Percentiles rank a stretch among this genome's conserved stretches.
Evolutionary conservation across 2,113 vertebrate genomes (phyloP).

Genomic region (Zapornia atra): DNA sequence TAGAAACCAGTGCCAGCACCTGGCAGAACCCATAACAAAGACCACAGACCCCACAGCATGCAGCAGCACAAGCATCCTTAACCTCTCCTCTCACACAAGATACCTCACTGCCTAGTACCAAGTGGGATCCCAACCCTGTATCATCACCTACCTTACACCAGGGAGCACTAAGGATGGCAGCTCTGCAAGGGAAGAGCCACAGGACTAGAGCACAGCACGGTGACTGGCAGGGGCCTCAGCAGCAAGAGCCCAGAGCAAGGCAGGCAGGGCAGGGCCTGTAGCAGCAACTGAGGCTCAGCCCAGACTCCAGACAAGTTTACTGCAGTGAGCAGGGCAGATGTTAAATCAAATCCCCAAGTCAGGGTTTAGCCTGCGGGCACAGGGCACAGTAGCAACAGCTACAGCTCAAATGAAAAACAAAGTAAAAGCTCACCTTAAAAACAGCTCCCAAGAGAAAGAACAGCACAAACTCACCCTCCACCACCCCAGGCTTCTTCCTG

Average conservation of each 20-base stretch:
- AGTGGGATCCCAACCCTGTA: fast-evolving
- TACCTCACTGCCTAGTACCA: neutral
- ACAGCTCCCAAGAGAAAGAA: neutral
- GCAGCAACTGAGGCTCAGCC: neutral
- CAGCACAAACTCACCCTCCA: neutral
- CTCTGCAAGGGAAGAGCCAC: neutral
- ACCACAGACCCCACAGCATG: too few species aligned
- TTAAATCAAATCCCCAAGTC: neutral
- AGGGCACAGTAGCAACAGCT: neutral
- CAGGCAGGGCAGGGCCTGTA: neutral
- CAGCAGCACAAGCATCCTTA: neutral
- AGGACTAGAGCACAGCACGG: fast-evolving
- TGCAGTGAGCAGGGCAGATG: neutral
- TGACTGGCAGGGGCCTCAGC: neutral
- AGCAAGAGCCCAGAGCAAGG: neutral
- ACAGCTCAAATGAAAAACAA: neutral
- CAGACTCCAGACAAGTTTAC: neutral
- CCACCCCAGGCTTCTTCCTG: neutral
- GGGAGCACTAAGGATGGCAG: neutral
- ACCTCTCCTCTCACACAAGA: neutral
- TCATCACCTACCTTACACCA: neutral
- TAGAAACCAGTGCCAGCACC: neutral
- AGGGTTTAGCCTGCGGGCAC: neutral
- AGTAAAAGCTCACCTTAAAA: neutral
- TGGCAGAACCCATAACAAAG: neutral